Conservation (phyloP, 2,113 vertebrate species). For the Poeciliopsis occidentalis region DNA sequence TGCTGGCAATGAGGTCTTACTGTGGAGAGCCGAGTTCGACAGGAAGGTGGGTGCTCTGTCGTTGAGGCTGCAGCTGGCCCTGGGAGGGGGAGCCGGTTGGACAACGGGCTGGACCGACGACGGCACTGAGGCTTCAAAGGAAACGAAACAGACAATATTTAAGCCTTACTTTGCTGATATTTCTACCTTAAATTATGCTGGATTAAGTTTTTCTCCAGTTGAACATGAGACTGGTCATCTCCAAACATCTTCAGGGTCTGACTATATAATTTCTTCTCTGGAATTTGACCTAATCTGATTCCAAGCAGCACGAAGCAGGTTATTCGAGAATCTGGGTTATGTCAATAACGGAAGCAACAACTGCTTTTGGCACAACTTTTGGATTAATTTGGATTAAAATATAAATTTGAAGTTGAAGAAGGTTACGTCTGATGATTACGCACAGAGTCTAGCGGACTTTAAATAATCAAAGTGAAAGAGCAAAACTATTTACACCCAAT, state of each 20-base stretch:
- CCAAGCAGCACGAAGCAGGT: constrained; percentile 38
- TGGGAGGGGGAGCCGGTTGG: constrained; percentile 61
- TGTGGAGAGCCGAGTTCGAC: constrained; percentile 73
- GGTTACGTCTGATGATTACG: neutral
- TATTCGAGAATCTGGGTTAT: constrained; percentile 53
- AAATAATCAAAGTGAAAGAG: no score
- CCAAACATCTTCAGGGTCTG: constrained; percentile 32
- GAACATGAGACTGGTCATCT: constrained; percentile 20
- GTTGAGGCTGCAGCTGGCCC: constrained; percentile 61
- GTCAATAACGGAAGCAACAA: constrained; percentile 24
- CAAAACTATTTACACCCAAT: no score
- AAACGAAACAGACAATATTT: constrained; percentile 28
- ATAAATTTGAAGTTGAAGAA: neutral
- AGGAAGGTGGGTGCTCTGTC: constrained; percentile 81
- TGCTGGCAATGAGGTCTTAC: constrained; percentile 65
- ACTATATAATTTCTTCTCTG: constrained; percentile 43
- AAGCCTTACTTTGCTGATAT: neutral
- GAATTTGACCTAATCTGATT: constrained; percentile 56
- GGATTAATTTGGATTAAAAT: constrained; percentile 22
- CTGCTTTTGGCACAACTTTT: constrained; percentile 28
- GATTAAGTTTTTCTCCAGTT: neutral
- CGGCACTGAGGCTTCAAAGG: constrained; percentile 57
- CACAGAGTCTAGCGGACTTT: neutral
- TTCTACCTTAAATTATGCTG: no score
- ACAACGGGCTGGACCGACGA: constrained; percentile 62